Base-by-base conservation (phyloP, 2,113 vertebrate species). In the Oncorhynchus keta region DNA sequence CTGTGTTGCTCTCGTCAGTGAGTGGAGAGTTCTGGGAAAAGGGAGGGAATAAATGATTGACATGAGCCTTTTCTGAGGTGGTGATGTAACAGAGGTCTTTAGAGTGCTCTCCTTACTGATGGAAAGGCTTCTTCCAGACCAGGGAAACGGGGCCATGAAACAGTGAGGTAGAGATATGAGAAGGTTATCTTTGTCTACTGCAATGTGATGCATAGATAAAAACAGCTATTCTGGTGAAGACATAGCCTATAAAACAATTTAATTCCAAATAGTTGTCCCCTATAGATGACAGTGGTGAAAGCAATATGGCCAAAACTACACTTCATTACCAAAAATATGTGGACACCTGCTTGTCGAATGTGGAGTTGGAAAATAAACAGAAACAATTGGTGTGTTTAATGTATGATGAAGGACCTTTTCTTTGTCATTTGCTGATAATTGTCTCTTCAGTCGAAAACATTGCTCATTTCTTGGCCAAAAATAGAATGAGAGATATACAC, bases 21-120 rank as follows among this genome's bases (percentile, higher is more conserved):
- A 39, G 67, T n/a, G 59, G 20, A 22, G 49, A 73, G 22, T 62
- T 32, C 70, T 45, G 16, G 22, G 65, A 51, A 65, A 72, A 66
- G 70, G 64, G 49, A 76, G n/a, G 20, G 61, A 28, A 73, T 48
- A 65, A 39, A 68, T 72, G n/a, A 30, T 73, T 77, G 7, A 79
- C 61, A 64, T 64, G 62, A 79, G 11, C 20, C 68, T 48, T 49
- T 24, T 51, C 22, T 51, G 45, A 30, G 65, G 65, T 30, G 65
- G 26, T 67, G 22, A 28, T 13, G 3, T 28, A 3, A 30, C 62
- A 64, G 22, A 45, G 55, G 18, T 20, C 55, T 57, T 57, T 20
- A 20, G 12, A n/a, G 18, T 26, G n/a, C 16, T 22, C 49, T 62
- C 61, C 61, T 62, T 22, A 24, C 61, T n/a, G 16, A 64, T 64